Evolutionary conservation across 2,888 invertebrate species (phyloP), one percentile per base, ranked within the genome.

Genomic region (Thysanoteuthis rhombus): DNA sequence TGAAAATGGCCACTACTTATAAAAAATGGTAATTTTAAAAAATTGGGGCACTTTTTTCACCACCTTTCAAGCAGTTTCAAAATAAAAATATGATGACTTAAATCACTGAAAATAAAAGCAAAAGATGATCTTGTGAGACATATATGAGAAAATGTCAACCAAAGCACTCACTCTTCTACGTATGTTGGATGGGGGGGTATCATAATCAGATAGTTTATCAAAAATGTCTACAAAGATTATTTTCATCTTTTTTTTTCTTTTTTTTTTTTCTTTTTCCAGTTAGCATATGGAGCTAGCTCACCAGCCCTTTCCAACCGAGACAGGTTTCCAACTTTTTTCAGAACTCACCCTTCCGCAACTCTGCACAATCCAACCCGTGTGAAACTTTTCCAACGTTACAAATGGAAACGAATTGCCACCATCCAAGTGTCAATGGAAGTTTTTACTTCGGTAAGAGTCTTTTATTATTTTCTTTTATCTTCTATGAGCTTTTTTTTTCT

Each of bases 401-500:
- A 98, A 90, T 99, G 99, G 99, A 99, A 98, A 36, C 98, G 99
- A 94, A 99, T 99, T 94, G 99, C 99, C 94, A 99, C 99, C 96
- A 97, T 99, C 95, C 99, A 99, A 97, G 99, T 99, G 97, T 99
- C 99, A 19, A 99, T 99, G 97, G 99, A 99, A 98, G 99, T 99
- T 93, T 99, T 99, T 97, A 97, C 96, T 93, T 97, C 97, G 40
- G 97, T 97, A 94, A 96, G 96, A 95, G 94, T 47, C 42, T 25
- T 42, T 28, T 45, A 16, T 91, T 28, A 19, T 75, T 47, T 8
- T 58, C 6, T 19, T 47, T 47, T 19, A 8, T 47, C 47, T 25
- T 90, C 25, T 40, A 0, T 22, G n/a, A 28, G 32, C 90, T 28
- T 8, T 90, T 42, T 42, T 42, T 42, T 42, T 42, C 42, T 42